Base-by-base conservation (phyloP, 2,888 invertebrate genomes). In the Callyntrura guangdongensis region DNA sequence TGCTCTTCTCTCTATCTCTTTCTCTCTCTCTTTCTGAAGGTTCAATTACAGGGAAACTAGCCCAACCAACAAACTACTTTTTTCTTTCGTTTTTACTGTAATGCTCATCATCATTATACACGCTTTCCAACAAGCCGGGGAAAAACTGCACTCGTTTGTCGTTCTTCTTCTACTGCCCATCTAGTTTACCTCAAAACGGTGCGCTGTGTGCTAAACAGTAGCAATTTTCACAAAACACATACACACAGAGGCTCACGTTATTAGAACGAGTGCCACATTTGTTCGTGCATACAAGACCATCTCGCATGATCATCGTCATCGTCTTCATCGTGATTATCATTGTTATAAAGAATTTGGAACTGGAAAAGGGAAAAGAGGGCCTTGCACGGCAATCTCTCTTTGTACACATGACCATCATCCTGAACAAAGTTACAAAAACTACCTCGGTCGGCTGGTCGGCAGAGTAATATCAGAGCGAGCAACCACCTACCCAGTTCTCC, bases 211-310 rank as follows among this genome's bases (percentile, higher is more conserved):
- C n/a, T n/a, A n/a, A n/a, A n/a, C n/a, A n/a, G 77, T 77, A 67
- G 36, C 64, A 67, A 67, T 83, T 81, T 79, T 81, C 11, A 20
- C 79, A 9, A 59, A 17, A 56, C 4, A 67, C 6, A 67, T 0
- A n/a, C n/a, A n/a, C n/a, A 64, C 27, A 72, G 47, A 47, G 20
- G 47, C 72, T 47, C 72, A 47, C 72, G 72, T 72, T 72, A 72
- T 72, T 72, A 47, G 45, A 72, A 20, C 72, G 45, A 72, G 72
- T 47, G 47, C 72, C 72, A 45, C 17, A 14, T 79, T 56, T 45
- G 56, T 85, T 20, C 85, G 85, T 85, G 85, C 85, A 85, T 56
- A 72, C 72, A 56, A 72, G 85, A 72, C 85, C 85, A 85, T 84
- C 69, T 85, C 85, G 56, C 45, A 74, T 86, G 47, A 56, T 56